Evolutionary conservation across 2,888 invertebrate species (phyloP).

Genomic region (Limnephilus lunatus): DNA sequence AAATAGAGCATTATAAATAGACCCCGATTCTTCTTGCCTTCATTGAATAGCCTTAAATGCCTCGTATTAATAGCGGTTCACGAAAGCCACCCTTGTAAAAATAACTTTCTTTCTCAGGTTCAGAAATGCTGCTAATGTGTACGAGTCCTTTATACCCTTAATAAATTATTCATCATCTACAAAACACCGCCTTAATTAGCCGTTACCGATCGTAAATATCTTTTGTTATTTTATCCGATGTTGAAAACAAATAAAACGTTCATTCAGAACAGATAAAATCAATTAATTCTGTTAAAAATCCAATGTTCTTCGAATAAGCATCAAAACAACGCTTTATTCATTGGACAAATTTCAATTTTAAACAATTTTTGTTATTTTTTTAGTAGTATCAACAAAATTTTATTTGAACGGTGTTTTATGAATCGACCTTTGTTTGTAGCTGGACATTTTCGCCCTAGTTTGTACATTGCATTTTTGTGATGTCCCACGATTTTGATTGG

Average conservation of each 20-base stretch:
- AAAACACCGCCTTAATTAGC: not conserved
- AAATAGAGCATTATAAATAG: not conserved
- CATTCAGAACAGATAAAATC: not conserved
- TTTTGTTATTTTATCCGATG: not conserved
- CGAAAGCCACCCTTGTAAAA: not conserved
- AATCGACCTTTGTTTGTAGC: too few species aligned
- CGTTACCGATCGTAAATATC: not conserved
- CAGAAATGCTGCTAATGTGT: not conserved
- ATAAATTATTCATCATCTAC: not conserved
- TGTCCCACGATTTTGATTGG: too few species aligned
- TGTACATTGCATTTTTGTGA: too few species aligned
- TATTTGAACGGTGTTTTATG: too few species aligned
- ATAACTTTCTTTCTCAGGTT: not conserved
- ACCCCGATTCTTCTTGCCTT: not conserved
- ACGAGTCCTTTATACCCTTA: not conserved
- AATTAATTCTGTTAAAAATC: not conserved
- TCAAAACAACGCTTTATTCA: too few species aligned
- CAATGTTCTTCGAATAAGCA: not conserved
- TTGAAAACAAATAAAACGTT: not conserved
- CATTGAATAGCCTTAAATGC: not conserved
- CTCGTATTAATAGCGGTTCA: not conserved
- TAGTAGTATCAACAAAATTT: too few species aligned
- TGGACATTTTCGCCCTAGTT: too few species aligned
- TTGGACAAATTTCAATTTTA: too few species aligned
- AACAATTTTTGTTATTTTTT: too few species aligned